A percentile compares a stretch with the other conserved stretches of the same genome.
These are phyloP conservation scores for Neocloeon triangulifer DNA, from an alignment of 1,140 invertebrate genomes.

Conservation along the genomic window DNA sequence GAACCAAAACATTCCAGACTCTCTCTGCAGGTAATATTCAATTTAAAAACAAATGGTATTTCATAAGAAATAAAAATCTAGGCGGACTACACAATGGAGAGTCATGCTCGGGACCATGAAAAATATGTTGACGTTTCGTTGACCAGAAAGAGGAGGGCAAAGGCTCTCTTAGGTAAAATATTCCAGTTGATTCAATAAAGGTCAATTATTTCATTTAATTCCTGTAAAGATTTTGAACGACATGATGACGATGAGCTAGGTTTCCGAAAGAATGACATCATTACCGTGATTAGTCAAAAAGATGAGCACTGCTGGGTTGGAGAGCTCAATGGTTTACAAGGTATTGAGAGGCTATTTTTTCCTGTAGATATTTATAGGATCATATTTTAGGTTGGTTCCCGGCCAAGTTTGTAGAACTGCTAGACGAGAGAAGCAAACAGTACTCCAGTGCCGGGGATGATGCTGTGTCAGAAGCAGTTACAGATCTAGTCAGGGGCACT, in stretches of 20 bases:
- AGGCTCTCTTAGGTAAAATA: conserved; percentile 55
- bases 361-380: too few species aligned
- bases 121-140: conserved; percentile 79
- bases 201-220: conserved; percentile 6
- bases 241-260: conserved; percentile 97
- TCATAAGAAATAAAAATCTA: too few species aligned
- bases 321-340: conserved; percentile 87
- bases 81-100: conserved; percentile 89
- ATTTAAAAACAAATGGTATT: too few species aligned
- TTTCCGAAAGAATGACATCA: conserved; percentile 95
- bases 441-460: conserved; percentile 96
- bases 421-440: conserved; percentile 91
- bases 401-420: conserved; percentile 88
- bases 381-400: conserved; percentile 76
- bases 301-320: conserved; percentile 99
- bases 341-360: too few species aligned
- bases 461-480: conserved; percentile 83
- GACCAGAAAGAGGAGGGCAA: conserved; percentile 71
- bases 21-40: too few species aligned
- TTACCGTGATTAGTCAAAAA: conserved; percentile 90
- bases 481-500: conserved; percentile 84
- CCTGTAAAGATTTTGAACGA: conserved; percentile 72
- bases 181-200: background rate
- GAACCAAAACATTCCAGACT: conserved; percentile 47
- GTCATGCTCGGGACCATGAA: conserved; percentile 81